Percentiles rank a stretch among this genome's conserved stretches.
phyloP scores from a whole-genome alignment of 2,888 invertebrate species.

The Stenchaetothrips biformis region DNA sequence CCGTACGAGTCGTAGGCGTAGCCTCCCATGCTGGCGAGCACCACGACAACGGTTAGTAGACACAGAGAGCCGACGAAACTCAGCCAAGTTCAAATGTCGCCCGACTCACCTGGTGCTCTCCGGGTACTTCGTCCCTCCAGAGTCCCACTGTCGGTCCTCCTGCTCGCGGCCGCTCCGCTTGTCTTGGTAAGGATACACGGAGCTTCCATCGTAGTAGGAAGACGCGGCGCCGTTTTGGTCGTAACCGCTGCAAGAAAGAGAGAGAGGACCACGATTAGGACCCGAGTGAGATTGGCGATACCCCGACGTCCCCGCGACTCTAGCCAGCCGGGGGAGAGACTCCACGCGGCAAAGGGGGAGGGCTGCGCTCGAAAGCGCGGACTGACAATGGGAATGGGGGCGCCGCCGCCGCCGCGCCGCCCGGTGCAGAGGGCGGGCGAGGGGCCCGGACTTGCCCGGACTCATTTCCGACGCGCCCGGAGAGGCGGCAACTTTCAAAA shows the following conservation, averaged over 20 bases:
- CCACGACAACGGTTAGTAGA: too few relatives aligned
- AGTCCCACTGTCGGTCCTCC: conserved; percentile 69
- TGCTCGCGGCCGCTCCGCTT: conserved; percentile 58
- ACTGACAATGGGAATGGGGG: too few relatives aligned
- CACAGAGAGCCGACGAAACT: too few relatives aligned
- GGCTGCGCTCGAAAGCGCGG: background rate
- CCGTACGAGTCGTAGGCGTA: background rate
- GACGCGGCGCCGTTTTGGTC: conserved; percentile 31
- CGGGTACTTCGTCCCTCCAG: conserved; percentile 54
- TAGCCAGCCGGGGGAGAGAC: background rate
- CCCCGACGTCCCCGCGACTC: background rate
- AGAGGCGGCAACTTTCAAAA: background rate
- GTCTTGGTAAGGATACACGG: conserved; percentile 54
- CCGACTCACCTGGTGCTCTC: conserved; percentile 39
- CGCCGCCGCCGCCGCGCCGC: too few relatives aligned
- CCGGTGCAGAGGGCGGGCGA: too few relatives aligned
- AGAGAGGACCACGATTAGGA: background rate
- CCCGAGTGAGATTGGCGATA: background rate
- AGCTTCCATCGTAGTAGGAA: conserved; percentile 62
- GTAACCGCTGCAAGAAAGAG: background rate
- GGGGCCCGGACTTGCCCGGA: too few relatives aligned
- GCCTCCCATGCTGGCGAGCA: conserved; percentile 41
- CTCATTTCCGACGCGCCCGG: too few relatives aligned
- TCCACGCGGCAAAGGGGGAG: background rate
- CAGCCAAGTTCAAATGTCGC: too few relatives aligned